Conservation (phyloP, 2,113 vertebrate genomes). For the Machaerirhynchus nigripectus region DNA sequence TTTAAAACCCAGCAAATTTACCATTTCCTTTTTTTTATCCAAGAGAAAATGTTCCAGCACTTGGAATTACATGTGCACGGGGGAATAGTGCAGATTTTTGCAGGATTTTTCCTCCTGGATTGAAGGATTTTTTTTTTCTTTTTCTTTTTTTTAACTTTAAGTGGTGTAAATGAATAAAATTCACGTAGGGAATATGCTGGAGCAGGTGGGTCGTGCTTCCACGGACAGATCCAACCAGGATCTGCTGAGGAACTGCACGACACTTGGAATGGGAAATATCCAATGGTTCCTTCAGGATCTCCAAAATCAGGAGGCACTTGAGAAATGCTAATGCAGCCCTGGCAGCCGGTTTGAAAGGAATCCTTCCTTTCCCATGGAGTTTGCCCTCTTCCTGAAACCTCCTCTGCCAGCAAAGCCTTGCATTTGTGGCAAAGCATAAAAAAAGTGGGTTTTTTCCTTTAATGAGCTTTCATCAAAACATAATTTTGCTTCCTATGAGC, state of each 20-base stretch:
- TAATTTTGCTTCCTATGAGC: not conserved
- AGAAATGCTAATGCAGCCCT: not conserved
- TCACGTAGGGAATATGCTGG: accelerated
- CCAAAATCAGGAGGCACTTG: not conserved
- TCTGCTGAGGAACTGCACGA: not conserved
- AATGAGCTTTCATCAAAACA: slow-evolving; percentile 8
- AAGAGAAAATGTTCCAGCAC: not conserved
- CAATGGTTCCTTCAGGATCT: not conserved
- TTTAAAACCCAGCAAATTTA: not conserved
- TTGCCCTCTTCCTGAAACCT: not conserved
- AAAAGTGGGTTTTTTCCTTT: not conserved
- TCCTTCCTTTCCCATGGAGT: not conserved
- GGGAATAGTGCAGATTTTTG: not conserved
- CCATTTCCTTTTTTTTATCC: not conserved
- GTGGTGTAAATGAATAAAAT: not conserved
- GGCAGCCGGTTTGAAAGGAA: not conserved
- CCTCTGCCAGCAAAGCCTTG: not conserved
- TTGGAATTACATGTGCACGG: not conserved
- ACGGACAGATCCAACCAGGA: not conserved
- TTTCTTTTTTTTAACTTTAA: not conserved
- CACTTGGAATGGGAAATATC: not conserved
- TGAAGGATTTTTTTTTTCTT: not conserved
- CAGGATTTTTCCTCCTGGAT: not conserved
- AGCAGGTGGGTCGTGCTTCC: accelerated
- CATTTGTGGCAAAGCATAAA: not conserved